Evolutionary conservation across 2,888 invertebrate genomes (phyloP).

Genomic region (Eupelmus urozonus): DNA sequence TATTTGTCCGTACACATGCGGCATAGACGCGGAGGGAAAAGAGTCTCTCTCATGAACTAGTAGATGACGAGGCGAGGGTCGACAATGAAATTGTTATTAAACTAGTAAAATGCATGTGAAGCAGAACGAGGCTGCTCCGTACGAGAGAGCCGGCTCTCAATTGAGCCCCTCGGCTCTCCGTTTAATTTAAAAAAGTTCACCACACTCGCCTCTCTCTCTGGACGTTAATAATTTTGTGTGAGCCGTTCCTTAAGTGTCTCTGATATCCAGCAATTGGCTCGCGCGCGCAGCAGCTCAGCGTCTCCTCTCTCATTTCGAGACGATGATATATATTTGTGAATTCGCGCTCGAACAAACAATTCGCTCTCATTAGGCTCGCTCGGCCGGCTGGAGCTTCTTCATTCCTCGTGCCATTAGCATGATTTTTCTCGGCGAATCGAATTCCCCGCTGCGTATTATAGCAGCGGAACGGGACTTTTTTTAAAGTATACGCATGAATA

Average conservation of each 20-base stretch:
- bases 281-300: neutral
- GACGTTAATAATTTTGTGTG: constrained; percentile 57
- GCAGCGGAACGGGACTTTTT: no score
- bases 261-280: constrained; percentile 52
- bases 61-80: neutral
- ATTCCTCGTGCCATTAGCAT: neutral
- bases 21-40: constrained; percentile 8
- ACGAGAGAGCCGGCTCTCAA: constrained; percentile 32
- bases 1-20: neutral
- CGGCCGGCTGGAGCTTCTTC: neutral
- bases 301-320: neutral
- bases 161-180: constrained; percentile 18
- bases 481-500: no score
- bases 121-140: constrained; percentile 25
- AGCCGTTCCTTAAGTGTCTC: constrained; percentile 51
- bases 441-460: no score
- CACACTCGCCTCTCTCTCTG: constrained; percentile 20
- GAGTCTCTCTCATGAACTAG: neutral
- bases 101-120: constrained; percentile 45
- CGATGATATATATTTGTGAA: constrained; percentile 25
- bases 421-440: no score
- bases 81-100: constrained; percentile 55
- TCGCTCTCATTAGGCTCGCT: constrained; percentile 20
- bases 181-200: constrained; percentile 46
- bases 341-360: constrained; percentile 46